Conservation (phyloP, 2,113 vertebrate genomes). For the Tetrao urogallus region DNA sequence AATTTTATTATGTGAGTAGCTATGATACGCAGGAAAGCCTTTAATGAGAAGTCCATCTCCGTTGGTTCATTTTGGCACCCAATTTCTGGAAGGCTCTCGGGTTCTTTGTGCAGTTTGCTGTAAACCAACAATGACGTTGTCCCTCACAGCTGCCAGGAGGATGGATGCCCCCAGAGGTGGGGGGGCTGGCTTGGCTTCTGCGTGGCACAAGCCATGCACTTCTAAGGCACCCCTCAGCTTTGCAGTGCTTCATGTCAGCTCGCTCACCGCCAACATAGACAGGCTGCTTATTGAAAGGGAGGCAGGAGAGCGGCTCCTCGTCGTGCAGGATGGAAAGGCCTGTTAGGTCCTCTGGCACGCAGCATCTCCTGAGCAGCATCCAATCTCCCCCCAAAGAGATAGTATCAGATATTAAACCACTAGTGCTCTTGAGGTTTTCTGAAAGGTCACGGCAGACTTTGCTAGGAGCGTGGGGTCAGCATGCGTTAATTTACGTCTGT, state of each 20-base stretch:
- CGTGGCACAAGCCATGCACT: background rate
- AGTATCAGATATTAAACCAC: background rate
- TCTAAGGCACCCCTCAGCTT: background rate
- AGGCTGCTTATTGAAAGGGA: background rate
- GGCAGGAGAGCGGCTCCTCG: background rate
- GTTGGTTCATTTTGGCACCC: background rate
- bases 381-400: constrained; percentile 27
- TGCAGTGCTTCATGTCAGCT: background rate
- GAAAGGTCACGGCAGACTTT: constrained; percentile 23
- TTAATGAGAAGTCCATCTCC: background rate
- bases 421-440: constrained; percentile 30
- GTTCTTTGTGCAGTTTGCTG: background rate
- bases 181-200: background rate
- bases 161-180: background rate
- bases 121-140: background rate
- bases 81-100: background rate
- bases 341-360: background rate
- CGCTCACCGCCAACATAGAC: background rate
- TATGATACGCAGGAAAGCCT: background rate
- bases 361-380: background rate
- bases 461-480: background rate
- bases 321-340: background rate
- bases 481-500: constrained; percentile 44
- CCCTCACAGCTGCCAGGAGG: background rate
- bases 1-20: background rate